phyloP scores from a whole-genome alignment of 2,888 invertebrate genomes.

The Gymnocheta viridis region DNA sequence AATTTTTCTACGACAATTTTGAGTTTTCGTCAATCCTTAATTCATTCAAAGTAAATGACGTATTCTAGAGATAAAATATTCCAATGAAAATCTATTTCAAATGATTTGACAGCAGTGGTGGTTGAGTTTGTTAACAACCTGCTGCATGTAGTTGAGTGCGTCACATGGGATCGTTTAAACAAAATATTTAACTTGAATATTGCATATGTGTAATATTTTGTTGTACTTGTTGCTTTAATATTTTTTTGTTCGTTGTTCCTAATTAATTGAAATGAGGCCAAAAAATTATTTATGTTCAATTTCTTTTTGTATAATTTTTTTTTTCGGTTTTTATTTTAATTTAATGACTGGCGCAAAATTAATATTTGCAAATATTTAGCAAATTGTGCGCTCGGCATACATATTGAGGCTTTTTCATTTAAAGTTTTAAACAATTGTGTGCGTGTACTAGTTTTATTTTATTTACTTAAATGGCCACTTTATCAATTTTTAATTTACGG shows the following conservation, averaged over 20 bases:
- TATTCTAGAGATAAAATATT: slow-evolving; percentile 26
- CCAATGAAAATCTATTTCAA: slow-evolving; percentile 31
- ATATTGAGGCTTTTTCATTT: slow-evolving; percentile 10
- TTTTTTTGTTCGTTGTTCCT: slow-evolving; percentile 66
- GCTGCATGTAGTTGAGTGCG: slow-evolving; percentile 49
- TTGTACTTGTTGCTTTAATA: slow-evolving; percentile 29
- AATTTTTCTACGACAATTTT: slow-evolving; percentile 33
- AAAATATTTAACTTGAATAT: slow-evolving; percentile 30
- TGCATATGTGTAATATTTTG: slow-evolving; percentile 14
- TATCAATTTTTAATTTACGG: slow-evolving; percentile 58
- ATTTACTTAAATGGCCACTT: slow-evolving; percentile 56
- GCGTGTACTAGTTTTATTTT: slow-evolving; percentile 51
- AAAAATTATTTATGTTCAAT: slow-evolving; percentile 59
- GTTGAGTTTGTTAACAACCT: slow-evolving; percentile 53
- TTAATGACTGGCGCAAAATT: slow-evolving; percentile 58
- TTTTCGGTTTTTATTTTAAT: slow-evolving; percentile 36
- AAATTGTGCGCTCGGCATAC: slow-evolving; percentile 17
- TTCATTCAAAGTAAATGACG: slow-evolving; percentile 49
- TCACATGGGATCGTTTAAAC: slow-evolving; percentile 42
- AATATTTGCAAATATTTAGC: slow-evolving; percentile 50
- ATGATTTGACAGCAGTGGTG: slow-evolving; percentile 43
- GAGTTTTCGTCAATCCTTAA: slow-evolving; percentile 50
- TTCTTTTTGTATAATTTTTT: slow-evolving; percentile 24
- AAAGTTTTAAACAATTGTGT: slow-evolving; percentile 17
- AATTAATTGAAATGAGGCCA: slow-evolving; percentile 74